Base-by-base conservation (phyloP, 1,140 invertebrate genomes). In the Yoshiicerus persimilis region DNA sequence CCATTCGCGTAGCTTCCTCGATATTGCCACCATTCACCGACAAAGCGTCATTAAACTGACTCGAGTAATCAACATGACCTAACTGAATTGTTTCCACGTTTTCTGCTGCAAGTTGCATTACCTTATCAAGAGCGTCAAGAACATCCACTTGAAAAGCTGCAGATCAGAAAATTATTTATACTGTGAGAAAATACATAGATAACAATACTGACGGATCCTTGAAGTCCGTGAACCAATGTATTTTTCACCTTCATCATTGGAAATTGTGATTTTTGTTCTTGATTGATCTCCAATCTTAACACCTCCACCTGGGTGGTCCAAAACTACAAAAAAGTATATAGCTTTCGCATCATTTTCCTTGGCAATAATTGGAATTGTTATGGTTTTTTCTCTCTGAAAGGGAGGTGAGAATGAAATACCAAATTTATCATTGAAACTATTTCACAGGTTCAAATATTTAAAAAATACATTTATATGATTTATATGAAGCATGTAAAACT, bases 11-110 rank as follows among this genome's bases (percentile, higher is more conserved):
- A 0, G 95, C 94, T 66, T 93, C 93, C 85, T 94, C 93, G 0
- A 94, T 88, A 89, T 95, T 94, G 8, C 95, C 95, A 9, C 94
- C 95, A 91, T 95, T 95, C 6, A 95, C 94, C 87, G 93, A 94
- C 92, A 95, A 93, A 0, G 95, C 94, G 64, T 94, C 93, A 75
- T 93, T 92, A 84, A 95, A 93, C 91, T 95, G 95, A 88, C 94
- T 92, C 1, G 90, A 4, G 16, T 80, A 80, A n/a, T n/a, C n/a
- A 20, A 23, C 75, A 38, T 80, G n/a, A 25, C 75, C 75, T 23
- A n/a, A 5, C 16, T 8, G 4, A 20, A 80, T 36, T 16, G 27
- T 16, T 13, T 92, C 93, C 94, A 95, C 0, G 94, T 84, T 93
- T 92, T 80, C 75, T 36, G 32, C 92, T 89, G 93, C 95, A 92